A percentile compares a stretch with the other conserved stretches of the same genome.
Evolutionary conservation across 2,888 invertebrate genomes (phyloP).

Genomic region (Plutella xylostella): DNA sequence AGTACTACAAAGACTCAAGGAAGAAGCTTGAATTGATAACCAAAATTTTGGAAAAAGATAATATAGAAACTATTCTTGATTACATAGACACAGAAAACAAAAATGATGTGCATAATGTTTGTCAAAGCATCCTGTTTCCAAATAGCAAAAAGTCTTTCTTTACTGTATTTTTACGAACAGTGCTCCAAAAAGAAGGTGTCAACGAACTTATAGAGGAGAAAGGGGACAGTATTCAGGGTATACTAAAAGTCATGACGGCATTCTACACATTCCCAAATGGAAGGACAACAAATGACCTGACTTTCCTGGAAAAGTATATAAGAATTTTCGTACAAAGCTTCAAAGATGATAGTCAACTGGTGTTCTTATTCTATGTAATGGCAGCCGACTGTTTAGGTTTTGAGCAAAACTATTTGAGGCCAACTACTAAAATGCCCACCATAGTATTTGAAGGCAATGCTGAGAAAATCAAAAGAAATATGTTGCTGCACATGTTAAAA

Average conservation of each 20-base stretch:
- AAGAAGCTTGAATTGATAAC: constrained; percentile 50
- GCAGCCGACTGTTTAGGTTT: constrained; percentile 38
- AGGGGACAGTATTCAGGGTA: constrained; percentile 54
- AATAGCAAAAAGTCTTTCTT: constrained; percentile 42
- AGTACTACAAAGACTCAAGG: constrained; percentile 48
- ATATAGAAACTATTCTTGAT: constrained; percentile 45
- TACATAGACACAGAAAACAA: constrained; percentile 35
- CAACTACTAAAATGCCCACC: constrained; percentile 37
- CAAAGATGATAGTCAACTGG: constrained; percentile 41
- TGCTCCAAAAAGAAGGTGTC: constrained; percentile 48
- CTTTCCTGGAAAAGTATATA: constrained; percentile 45
- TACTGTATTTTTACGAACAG: constrained; percentile 42
- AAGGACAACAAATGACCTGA: constrained; percentile 29
- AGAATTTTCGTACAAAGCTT: constrained; percentile 48
- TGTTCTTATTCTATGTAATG: constrained; percentile 57
- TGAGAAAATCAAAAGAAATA: constrained; percentile 39
- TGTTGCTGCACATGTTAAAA: constrained; percentile 51
- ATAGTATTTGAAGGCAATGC: constrained; percentile 36
- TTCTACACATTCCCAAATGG: constrained; percentile 47
- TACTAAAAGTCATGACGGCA: constrained; percentile 50
- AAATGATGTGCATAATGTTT: constrained; percentile 13
- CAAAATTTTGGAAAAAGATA: constrained; percentile 41
- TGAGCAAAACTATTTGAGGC: constrained; percentile 43
- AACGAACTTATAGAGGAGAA: constrained; percentile 47
- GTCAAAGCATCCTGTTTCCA: constrained; percentile 32